Evolutionary conservation across 2,888 invertebrate genomes (phyloP).

Genomic region (Tillus elongatus): DNA sequence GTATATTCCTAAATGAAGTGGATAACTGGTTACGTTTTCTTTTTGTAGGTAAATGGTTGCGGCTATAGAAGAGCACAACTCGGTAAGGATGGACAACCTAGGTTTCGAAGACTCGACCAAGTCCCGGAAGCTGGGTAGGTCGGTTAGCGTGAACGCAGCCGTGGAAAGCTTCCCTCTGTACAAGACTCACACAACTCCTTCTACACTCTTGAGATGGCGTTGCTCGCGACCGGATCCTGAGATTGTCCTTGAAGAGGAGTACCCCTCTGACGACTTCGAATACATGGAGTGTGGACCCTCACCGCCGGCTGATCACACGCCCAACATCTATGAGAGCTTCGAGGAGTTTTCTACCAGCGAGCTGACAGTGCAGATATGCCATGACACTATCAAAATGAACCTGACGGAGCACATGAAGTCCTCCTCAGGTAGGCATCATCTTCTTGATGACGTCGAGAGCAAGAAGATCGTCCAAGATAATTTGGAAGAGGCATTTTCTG

Average conservation of each 20-base stretch:
- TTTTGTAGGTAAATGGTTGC: conserved; percentile 36
- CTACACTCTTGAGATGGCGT: conserved; percentile 31
- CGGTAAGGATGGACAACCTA: conserved; percentile 38
- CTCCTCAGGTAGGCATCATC: conserved; percentile 55
- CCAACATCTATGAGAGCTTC: conserved; percentile 73
- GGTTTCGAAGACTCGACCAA: conserved; percentile 36
- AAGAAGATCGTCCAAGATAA: conserved; percentile 54
- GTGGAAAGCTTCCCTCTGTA: conserved; percentile 38
- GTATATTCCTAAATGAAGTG: too few relatives aligned
- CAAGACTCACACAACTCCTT: conserved; percentile 29
- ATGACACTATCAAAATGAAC: conserved; percentile 63
- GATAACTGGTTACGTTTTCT: too few relatives aligned
- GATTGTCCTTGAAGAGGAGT: conserved; percentile 53
- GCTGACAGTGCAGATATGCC: conserved; percentile 61
- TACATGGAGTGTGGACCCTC: conserved; percentile 73
- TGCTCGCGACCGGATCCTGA: conserved; percentile 33
- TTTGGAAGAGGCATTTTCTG: conserved; percentile 43
- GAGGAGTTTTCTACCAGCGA: conserved; percentile 57
- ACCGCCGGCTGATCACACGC: conserved; percentile 71
- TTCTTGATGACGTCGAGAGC: conserved; percentile 66
- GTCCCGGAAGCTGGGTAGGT: conserved; percentile 37
- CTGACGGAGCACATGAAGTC: conserved; percentile 65
- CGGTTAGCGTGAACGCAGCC: conserved; percentile 38
- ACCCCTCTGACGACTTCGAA: conserved; percentile 61
- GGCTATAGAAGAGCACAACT: conserved; percentile 28